Evolutionary conservation across 2,888 invertebrate species (phyloP).

Genomic region (Proisotoma minuta): DNA sequence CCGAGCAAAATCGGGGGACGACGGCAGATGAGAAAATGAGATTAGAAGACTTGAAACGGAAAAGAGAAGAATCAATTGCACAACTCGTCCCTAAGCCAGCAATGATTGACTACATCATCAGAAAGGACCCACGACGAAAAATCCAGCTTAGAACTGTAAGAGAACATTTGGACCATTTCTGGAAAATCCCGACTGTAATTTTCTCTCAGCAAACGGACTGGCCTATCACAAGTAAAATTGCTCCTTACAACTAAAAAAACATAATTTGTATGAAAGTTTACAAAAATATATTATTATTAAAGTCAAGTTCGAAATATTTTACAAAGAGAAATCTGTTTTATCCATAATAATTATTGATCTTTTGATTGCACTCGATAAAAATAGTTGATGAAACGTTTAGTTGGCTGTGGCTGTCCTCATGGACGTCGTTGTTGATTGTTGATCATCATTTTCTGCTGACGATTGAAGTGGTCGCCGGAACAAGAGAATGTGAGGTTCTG

Average conservation of each 20-base stretch:
- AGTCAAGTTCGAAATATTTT: no score
- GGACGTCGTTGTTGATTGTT: background rate
- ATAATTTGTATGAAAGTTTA: no score
- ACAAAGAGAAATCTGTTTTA: no score
- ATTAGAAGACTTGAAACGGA: conserved; percentile 13
- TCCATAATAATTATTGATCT: no score
- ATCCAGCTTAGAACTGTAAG: conserved; percentile 27
- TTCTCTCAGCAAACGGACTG: conserved; percentile 25
- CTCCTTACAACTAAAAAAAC: conserved; percentile 34
- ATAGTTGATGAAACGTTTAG: no score
- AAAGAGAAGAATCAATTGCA: conserved; percentile 6
- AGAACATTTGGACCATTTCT: conserved; percentile 35
- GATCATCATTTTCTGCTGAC: background rate
- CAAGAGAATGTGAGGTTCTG: conserved; percentile 79
- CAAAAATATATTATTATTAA: no score
- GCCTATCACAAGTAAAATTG: conserved; percentile 32
- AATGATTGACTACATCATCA: conserved; percentile 11
- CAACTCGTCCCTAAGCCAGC: conserved; percentile 16
- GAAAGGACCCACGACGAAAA: conserved; percentile 8
- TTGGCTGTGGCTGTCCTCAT: no score
- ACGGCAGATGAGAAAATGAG: background rate
- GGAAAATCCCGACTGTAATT: conserved; percentile 26
- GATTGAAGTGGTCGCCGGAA: conserved; percentile 61
- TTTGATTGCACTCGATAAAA: no score
- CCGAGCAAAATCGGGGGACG: background rate